Conservation (phyloP, 2,113 vertebrate genomes). For the Calyptomena viridis region DNA sequence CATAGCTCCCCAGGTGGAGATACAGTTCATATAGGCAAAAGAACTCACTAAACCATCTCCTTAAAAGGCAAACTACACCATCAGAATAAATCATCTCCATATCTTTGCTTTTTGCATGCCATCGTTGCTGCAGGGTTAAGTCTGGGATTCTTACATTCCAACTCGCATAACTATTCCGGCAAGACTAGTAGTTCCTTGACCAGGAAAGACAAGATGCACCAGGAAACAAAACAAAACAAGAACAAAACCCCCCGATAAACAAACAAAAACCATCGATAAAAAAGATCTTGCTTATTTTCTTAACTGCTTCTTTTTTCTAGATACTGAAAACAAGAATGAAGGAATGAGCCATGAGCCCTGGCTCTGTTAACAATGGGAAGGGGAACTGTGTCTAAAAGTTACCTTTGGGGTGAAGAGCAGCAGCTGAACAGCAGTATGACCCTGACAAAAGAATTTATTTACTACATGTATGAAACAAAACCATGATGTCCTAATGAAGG, state of each 20-base stretch:
- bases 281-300: neutral
- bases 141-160: constrained; percentile 35
- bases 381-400: neutral
- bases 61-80: constrained; percentile 44
- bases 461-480: neutral
- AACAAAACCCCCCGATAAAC: neutral
- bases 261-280: neutral
- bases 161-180: neutral
- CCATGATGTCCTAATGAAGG: neutral
- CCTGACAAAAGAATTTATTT: neutral
- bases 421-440: neutral
- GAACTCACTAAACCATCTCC: constrained; percentile 16
- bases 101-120: constrained; percentile 6
- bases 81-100: constrained; percentile 28
- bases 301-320: neutral
- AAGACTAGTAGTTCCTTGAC: constrained; percentile 2
- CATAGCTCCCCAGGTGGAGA: constrained; percentile 47
- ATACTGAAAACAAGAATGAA: neutral
- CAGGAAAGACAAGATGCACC: neutral
- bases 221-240: neutral
- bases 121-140: constrained; percentile 23
- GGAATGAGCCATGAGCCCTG: neutral
- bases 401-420: neutral
- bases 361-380: neutral
- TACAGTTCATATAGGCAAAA: constrained; percentile 25